These are phyloP conservation scores for Belgica antarctica DNA, from an alignment of 2,888 invertebrate species.

Conservation along the genomic window DNA sequence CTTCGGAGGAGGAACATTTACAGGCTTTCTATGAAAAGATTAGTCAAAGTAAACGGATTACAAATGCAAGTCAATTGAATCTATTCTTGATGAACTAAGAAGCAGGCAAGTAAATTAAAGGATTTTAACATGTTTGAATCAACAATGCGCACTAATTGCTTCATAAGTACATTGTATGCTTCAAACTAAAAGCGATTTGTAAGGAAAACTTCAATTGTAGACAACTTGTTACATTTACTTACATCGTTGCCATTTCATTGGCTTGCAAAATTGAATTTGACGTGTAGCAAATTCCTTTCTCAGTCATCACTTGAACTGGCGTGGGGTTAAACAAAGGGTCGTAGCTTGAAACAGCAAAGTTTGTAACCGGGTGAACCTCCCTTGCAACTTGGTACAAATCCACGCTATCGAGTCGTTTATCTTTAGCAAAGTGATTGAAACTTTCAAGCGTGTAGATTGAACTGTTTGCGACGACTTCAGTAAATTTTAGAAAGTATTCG, in stretches of 20 bases:
- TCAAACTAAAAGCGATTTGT: too few species aligned
- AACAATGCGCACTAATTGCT: too few species aligned
- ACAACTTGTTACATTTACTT: too few species aligned
- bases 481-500: constrained; percentile 56
- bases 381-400: constrained; percentile 53
- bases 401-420: constrained; percentile 53
- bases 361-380: constrained; percentile 48
- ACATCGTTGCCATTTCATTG: neutral
- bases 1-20: too few species aligned
- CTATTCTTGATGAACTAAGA: too few species aligned
- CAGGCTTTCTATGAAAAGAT: too few species aligned
- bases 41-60: too few species aligned
- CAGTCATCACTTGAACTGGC: constrained; percentile 59
- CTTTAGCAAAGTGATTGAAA: constrained; percentile 54
- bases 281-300: constrained; percentile 64
- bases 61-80: too few species aligned
- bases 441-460: constrained; percentile 54
- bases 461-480: constrained; percentile 56
- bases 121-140: too few species aligned
- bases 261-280: constrained; percentile 58
- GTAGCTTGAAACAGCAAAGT: constrained; percentile 48
- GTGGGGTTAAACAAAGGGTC: constrained; percentile 44
- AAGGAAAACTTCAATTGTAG: too few species aligned
- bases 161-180: too few species aligned
- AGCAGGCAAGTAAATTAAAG: too few species aligned